These are phyloP conservation scores for Plebejus argus DNA, from an alignment of 2,888 invertebrate species.

Conservation along the genomic window DNA sequence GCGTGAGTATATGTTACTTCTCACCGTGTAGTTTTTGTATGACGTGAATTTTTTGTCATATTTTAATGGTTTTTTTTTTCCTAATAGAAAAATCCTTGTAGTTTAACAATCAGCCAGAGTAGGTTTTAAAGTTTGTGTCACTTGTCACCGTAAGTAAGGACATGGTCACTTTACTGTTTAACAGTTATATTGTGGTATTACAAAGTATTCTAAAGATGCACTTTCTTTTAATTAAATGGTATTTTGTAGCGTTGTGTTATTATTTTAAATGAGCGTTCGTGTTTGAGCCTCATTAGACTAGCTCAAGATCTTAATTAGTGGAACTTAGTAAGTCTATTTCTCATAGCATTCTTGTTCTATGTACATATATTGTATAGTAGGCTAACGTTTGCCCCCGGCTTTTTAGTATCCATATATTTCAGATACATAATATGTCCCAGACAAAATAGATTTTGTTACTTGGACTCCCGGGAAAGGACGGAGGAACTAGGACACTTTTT, in stretches of 20 bases:
- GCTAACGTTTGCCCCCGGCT: background rate
- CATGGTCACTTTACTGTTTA: background rate
- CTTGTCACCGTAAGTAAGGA: background rate
- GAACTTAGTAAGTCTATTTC: background rate
- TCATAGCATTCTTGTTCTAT: background rate
- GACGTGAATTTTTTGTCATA: too few species aligned
- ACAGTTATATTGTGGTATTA: background rate
- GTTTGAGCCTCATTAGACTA: constrained; percentile 51
- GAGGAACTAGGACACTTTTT: too few species aligned
- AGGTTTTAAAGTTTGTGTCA: background rate
- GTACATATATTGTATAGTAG: background rate
- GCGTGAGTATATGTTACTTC: too few species aligned
- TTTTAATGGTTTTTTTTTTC: too few species aligned
- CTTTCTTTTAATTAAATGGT: constrained; percentile 18
- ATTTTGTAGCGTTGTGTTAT: constrained; percentile 43
- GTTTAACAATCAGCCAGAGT: background rate
- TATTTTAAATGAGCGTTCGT: constrained; percentile 52
- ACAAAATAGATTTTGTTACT: too few species aligned
- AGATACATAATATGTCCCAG: too few species aligned
- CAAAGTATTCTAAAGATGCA: background rate
- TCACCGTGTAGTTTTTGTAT: too few species aligned
- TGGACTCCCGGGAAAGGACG: too few species aligned
- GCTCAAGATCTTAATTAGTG: constrained; percentile 27
- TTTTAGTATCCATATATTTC: background rate
- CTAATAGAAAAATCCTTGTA: too few species aligned